These are phyloP conservation scores for Crocidura indochinensis DNA, from an alignment of 2,797 vertebrate species.

Conservation along the genomic window DNA sequence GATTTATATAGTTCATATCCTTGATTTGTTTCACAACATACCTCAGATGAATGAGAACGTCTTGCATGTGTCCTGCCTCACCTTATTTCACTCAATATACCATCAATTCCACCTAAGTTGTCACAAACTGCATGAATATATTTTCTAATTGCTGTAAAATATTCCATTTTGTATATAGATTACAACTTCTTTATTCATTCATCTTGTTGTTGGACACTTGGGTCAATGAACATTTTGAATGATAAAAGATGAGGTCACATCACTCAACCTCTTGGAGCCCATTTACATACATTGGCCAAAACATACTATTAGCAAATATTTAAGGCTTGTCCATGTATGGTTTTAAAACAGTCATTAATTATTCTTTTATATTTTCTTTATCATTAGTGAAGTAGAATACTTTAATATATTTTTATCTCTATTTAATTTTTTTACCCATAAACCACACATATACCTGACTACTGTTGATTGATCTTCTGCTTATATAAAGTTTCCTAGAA, in stretches of 20 bases:
- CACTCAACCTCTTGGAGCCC: neutral
- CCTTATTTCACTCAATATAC: no score
- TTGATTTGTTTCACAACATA: no score
- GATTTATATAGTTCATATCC: no score
- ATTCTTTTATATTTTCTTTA: conserved; percentile 34
- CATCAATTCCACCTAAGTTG: no score
- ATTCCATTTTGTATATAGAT: no score
- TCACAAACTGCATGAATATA: no score
- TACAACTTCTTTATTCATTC: no score
- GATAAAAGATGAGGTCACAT: neutral
- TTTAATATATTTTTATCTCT: neutral
- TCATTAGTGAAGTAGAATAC: conserved; percentile 28
- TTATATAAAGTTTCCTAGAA: neutral
- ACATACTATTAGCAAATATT: conserved; percentile 27
- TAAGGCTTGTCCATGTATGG: neutral
- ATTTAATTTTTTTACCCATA: neutral
- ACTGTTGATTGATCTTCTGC: neutral
- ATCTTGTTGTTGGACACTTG: no score
- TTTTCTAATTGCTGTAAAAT: no score
- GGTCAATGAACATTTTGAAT: neutral
- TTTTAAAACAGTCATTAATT: conserved; percentile 6
- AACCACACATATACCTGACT: neutral
- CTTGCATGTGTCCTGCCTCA: no score
- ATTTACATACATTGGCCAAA: neutral
- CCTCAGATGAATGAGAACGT: no score